Evolutionary conservation across 1,140 invertebrate genomes (phyloP).

Genomic region (Aphidius gifuensis): DNA sequence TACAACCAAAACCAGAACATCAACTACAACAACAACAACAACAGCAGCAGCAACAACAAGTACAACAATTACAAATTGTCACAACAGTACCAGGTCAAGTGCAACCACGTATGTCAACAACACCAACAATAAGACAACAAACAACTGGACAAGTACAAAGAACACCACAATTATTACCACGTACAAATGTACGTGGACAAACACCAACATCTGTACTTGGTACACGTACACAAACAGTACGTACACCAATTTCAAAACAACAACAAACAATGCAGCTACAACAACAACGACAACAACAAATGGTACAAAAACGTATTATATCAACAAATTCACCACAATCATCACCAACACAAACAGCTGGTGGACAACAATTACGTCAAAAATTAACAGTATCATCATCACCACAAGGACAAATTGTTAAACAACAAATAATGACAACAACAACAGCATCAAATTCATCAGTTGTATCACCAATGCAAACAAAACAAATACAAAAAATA

Average conservation of each 20-base stretch:
- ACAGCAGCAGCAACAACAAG: no score
- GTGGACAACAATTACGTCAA: conserved; percentile 36
- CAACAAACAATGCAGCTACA: conserved; percentile 21
- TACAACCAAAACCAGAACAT: conserved; percentile 52
- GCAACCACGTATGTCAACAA: conserved; percentile 39
- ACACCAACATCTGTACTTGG: conserved; percentile 43
- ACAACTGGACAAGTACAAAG: conserved; percentile 34
- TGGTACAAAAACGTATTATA: conserved; percentile 43
- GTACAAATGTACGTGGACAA: conserved; percentile 41
- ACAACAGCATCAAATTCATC: conserved; percentile 19
- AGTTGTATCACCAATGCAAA: not conserved
- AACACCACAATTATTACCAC: conserved; percentile 38
- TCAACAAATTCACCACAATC: conserved; percentile 20
- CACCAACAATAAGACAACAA: conserved; percentile 28
- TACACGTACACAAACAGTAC: conserved; percentile 38
- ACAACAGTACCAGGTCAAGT: conserved; percentile 27
- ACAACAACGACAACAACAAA: conserved; percentile 34
- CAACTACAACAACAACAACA: conserved; percentile 47
- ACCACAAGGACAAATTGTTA: conserved; percentile 23
- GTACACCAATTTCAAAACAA: conserved; percentile 37
- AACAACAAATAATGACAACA: not conserved
- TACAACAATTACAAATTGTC: no score
- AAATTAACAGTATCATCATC: conserved; percentile 35
- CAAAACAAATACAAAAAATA: conserved; percentile 40
- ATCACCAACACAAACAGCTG: conserved; percentile 26